These are phyloP conservation scores for Hyles vespertilio DNA, from an alignment of 1,140 invertebrate species.

Conservation along the genomic window DNA sequence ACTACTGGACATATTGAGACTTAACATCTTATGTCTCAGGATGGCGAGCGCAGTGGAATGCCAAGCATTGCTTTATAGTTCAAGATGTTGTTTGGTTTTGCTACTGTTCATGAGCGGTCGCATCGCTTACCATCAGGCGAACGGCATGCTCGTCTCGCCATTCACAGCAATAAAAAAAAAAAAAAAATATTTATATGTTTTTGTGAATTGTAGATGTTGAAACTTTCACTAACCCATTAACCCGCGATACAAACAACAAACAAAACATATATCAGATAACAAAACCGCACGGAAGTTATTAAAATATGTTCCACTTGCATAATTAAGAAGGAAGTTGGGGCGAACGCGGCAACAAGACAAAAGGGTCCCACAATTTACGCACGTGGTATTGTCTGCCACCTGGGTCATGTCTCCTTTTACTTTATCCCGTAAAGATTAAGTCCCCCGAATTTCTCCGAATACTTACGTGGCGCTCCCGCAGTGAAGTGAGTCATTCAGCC, in stretches of 20 bases:
- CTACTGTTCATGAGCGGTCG: too few relatives aligned
- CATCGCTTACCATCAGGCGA: too few relatives aligned
- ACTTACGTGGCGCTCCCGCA: slow-evolving; percentile 58
- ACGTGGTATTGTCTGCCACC: slow-evolving; percentile 52
- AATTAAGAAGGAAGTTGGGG: slow-evolving; percentile 52
- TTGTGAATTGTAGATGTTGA: too few relatives aligned
- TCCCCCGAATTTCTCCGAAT: slow-evolving; percentile 57
- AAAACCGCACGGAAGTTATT: slow-evolving; percentile 17
- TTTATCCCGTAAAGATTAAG: slow-evolving; percentile 73
- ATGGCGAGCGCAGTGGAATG: too few relatives aligned
- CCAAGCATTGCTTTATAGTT: too few relatives aligned
- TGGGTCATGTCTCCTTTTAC: slow-evolving; percentile 73
- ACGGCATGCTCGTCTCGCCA: too few relatives aligned
- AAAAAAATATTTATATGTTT: too few relatives aligned
- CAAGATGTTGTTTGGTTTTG: too few relatives aligned
- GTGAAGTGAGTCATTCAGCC: slow-evolving; percentile 70
- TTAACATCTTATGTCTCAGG: too few relatives aligned
- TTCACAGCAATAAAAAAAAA: too few relatives aligned
- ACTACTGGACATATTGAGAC: too few relatives aligned
- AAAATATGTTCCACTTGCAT: slow-evolving; percentile 50
- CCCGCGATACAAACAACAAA: neutral
- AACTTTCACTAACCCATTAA: too few relatives aligned
- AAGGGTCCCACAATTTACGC: slow-evolving; percentile 54
- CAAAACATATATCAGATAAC: slow-evolving; percentile 11
- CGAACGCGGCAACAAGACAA: slow-evolving; percentile 48